Evolutionary conservation across 2,888 invertebrate genomes (phyloP).

Genomic region (Abrostola triplasia): DNA sequence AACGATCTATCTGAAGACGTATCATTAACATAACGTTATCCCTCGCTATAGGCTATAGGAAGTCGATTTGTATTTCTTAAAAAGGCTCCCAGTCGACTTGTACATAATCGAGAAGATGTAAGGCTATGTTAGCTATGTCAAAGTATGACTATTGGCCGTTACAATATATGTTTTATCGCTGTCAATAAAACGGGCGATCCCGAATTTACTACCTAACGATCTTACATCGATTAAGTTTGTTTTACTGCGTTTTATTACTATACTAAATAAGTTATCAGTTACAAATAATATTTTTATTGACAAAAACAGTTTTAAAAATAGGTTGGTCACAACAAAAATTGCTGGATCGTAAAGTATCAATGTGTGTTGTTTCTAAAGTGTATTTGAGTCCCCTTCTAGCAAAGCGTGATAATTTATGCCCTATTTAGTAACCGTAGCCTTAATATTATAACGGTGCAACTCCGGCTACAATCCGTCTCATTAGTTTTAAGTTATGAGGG

Average conservation of each 20-base stretch:
- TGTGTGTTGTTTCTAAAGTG: no score
- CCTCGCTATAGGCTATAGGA: no score
- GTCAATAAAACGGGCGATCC: conserved; percentile 65
- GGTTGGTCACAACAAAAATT: no score
- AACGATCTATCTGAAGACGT: no score
- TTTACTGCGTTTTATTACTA: conserved; percentile 57
- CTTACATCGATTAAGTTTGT: conserved; percentile 61
- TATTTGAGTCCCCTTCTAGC: not conserved
- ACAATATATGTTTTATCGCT: conserved; percentile 60
- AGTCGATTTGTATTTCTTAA: no score
- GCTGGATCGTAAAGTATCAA: no score
- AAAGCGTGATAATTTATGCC: conserved; percentile 14
- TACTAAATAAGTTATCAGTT: conserved; percentile 47
- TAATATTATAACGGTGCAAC: conserved; percentile 8
- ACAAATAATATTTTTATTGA: conserved; percentile 2
- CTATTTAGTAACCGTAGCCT: conserved; percentile 4
- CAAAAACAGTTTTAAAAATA: not conserved
- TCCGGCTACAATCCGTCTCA: conserved; percentile 13
- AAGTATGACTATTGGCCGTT: conserved; percentile 15
- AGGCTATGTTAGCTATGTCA: not conserved
- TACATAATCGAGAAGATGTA: not conserved
- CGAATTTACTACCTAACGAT: conserved; percentile 63
- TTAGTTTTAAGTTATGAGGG: conserved; percentile 19
- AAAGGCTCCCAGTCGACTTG: not conserved
- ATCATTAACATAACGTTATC: no score